Evolutionary conservation across 2,888 invertebrate genomes (phyloP).

Genomic region (Papilio gigon): DNA sequence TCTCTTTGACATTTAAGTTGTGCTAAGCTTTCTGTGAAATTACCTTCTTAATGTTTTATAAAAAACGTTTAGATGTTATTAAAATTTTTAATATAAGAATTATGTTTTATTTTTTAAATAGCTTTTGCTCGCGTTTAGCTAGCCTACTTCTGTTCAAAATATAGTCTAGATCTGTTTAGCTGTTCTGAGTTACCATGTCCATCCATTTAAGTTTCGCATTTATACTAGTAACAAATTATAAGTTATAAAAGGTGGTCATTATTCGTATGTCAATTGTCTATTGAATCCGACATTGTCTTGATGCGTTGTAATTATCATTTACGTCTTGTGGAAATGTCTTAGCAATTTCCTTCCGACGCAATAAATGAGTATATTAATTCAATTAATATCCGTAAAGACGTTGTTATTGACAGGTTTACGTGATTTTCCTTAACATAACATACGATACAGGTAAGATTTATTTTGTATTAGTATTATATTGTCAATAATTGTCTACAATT

Average conservation of each 20-base stretch:
- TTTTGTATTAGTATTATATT: constrained; percentile 9
- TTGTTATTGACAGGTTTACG: constrained; percentile 27
- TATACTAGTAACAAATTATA: too few relatives aligned
- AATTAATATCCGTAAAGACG: constrained; percentile 16
- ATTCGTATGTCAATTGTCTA: neutral
- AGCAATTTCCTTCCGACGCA: constrained; percentile 11
- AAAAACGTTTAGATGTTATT: neutral
- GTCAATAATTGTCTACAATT: constrained; percentile 1
- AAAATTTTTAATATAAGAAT: neutral
- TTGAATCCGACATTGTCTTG: neutral
- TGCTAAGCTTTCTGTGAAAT: constrained; percentile 10
- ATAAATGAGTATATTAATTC: constrained; percentile 26
- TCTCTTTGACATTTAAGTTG: neutral
- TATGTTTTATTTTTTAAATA: neutral
- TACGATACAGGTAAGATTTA: constrained; percentile 14
- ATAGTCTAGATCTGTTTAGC: too few relatives aligned
- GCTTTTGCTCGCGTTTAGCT: too few relatives aligned
- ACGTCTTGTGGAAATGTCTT: neutral
- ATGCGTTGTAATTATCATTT: constrained; percentile 15
- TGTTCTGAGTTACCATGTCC: too few relatives aligned
- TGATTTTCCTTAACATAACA: constrained; percentile 28
- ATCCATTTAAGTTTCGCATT: too few relatives aligned
- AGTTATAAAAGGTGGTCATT: neutral
- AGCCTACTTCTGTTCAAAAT: too few relatives aligned
- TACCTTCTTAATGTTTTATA: neutral